Conservation (phyloP, 2,888 invertebrate genomes). For the Trachelus iudaicus region DNA sequence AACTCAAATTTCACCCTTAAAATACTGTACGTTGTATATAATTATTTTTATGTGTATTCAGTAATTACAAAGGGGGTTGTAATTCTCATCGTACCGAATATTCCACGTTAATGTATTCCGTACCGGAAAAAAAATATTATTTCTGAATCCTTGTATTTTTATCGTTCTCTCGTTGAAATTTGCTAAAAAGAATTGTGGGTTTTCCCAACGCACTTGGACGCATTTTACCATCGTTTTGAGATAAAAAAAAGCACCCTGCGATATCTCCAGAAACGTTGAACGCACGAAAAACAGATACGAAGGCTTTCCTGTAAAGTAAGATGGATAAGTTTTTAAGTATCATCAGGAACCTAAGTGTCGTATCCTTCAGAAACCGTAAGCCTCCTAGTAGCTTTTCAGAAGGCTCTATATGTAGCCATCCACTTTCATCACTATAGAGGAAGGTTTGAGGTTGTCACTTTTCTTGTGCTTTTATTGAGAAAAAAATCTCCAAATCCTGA, state of each 20-base stretch:
- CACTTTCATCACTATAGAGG: not conserved
- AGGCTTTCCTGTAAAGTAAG: not conserved
- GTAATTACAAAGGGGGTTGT: not conserved
- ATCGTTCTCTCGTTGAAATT: not conserved
- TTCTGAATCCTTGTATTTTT: not conserved
- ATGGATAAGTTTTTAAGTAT: constrained; percentile 2
- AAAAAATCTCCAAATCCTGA: not conserved
- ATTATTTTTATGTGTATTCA: not conserved
- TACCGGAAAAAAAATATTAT: not conserved
- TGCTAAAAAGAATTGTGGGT: not conserved
- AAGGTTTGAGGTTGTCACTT: not conserved
- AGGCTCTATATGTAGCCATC: constrained; percentile 4
- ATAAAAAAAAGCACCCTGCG: not conserved
- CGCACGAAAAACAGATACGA: not conserved
- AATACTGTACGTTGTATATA: not conserved
- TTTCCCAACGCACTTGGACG: not conserved
- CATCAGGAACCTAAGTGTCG: not conserved
- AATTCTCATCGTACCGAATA: not conserved
- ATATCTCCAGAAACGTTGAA: not conserved
- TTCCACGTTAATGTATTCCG: not conserved
- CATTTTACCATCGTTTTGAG: not conserved
- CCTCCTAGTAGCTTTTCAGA: not conserved
- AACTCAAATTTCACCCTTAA: too few species aligned
- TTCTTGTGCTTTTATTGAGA: not conserved
- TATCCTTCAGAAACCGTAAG: not conserved